Evolutionary conservation across 1,140 invertebrate genomes (phyloP), one percentile per base, ranked within the genome.

Genomic region (Forficula auricularia): DNA sequence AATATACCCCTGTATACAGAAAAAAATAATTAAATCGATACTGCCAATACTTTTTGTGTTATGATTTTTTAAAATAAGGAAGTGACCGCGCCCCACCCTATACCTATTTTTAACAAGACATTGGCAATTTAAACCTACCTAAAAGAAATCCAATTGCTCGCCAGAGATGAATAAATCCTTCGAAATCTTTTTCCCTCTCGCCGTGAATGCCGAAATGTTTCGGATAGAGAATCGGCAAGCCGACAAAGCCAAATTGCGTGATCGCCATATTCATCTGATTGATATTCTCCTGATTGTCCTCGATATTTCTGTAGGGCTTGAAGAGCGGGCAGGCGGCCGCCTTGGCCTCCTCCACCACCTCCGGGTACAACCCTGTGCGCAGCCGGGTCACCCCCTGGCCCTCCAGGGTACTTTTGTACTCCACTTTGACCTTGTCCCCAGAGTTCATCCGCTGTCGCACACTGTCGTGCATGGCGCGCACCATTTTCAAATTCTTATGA

Each of bases 391-490:
- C 14, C 13, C 14, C 44, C 14, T 35, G 18, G 7, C 43, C 38
- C 8, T 22, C 27, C 12, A 48, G 30, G 6, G 18, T 41, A 6
- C 13, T 16, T 14, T 40, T 44, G 35, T 10, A 10, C 18, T 22
- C 13, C 3, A 48, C 2, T 0, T 45, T 36, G 2, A 22, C 30
- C 13, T 19, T 20, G 9, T 18, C 8, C 3, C n/a, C 19, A 1
- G 19, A n/a, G 16, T 39, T 34, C 37, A 45, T 27, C 20, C 46
- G 38, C 18, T 50, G 38, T 30, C 53, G 47, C 0, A 55, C 56
- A 13, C 38, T 38, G 9, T 49, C 47, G 46, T 66, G 64, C 48
- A 60, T 56, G 6, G 42, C 45, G 12, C 61, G 51, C 3, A 67
- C 64, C 10, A 32, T 42, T 9, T 49, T 37, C 19, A 60, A 48